Base-by-base conservation (phyloP, 1,140 invertebrate genomes). In the Notospermus geniculatus region DNA sequence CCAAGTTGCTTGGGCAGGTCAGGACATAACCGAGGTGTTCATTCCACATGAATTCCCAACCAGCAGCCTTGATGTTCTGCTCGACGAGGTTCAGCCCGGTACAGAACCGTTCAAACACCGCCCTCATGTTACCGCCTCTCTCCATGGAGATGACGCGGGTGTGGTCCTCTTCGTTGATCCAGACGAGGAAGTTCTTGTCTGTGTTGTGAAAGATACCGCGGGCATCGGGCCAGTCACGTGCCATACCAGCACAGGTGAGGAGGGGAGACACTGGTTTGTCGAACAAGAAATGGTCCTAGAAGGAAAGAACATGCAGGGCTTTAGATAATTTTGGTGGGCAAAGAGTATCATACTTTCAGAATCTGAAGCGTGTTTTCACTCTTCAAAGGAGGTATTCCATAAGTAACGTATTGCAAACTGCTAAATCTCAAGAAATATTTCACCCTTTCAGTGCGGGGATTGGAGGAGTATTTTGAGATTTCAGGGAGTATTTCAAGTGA, bases 151-250 rank as follows among this genome's bases (percentile, higher is more conserved):
- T 98, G 74, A 98, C 89, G 72, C 95, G 89, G 68, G 97, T 85
- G 82, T 98, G 95, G 85, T 97, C 95, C 82, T 98, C 95, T 81
- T 98, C 95, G 81, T 98, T 98, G 82, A 91, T 91, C 95, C 95
- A 98, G 59, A 97, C 91, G 72, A 98, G 85, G 89, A 98, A 98
- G 66, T 92, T 95, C 85, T 97, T 97, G 83, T 88, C 88, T 73
- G 95, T 91, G 78, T 97, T 98, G 54, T 57, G 92, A 87, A 87
- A 97, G 83, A 96, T 96, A 36, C 63, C 63, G 5, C 63, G 36
- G 50, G 19, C 63, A 15, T 62, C 59, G 32, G 63, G 63, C 63
- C 63, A 65, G 43, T 62, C 59, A 7, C 63, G 63, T 9, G 54
- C 59, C 52, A 57, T 57, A 2, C 60, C 60, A 28, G 53, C 25